Evolutionary conservation across 2,797 vertebrate species (phyloP), one percentile per base, ranked within the genome.

Genomic region (Hozukius guyotensis): DNA sequence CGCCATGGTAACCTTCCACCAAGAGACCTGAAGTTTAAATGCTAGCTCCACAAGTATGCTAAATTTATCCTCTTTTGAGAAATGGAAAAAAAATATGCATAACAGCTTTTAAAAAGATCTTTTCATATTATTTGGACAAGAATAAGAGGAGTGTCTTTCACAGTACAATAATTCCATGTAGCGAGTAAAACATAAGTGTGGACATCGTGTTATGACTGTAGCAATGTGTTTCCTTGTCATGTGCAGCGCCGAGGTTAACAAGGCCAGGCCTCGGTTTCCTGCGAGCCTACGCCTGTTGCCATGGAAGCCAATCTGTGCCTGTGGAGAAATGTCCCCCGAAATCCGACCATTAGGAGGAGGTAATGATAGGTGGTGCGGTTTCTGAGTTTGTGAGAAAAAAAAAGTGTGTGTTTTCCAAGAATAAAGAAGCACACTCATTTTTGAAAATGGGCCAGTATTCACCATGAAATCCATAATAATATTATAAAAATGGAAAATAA

Each of bases 271-370:
- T 70, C 18, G 55, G 72, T 18, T 72, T 60, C 55, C 22, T 69
- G 75, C 2, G 6, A 77, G 65, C 83, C 65, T 24, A 10, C 20
- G 64, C 61, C 53, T 61, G 86, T 91, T 90, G 81, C 88, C 85
- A 89, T 86, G 87, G 89, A 87, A 91, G 76, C 87, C 78, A 49
- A 66, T 72, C 59, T 74, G 80, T 53, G 65, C 62, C 83, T 70
- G 72, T 56, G 25, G 67, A 83, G 78, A 75, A 80, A 69, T 63
- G 6, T 52, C 29, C 73, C 38, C 76, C 12, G n/a, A 82, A 89
- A 75, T 78, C 67, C 32, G 20, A 66, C 80, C 78, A 81, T 83
- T 82, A 81, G 29, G 32, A 83, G 42, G 27, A 78, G 34, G 62
- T 82, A 77, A 55, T 85, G 86, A 84, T 72, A 82, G 78, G 75